Conservation (phyloP, 2,888 invertebrate genomes). For the Noctuana brunneofusca region DNA sequence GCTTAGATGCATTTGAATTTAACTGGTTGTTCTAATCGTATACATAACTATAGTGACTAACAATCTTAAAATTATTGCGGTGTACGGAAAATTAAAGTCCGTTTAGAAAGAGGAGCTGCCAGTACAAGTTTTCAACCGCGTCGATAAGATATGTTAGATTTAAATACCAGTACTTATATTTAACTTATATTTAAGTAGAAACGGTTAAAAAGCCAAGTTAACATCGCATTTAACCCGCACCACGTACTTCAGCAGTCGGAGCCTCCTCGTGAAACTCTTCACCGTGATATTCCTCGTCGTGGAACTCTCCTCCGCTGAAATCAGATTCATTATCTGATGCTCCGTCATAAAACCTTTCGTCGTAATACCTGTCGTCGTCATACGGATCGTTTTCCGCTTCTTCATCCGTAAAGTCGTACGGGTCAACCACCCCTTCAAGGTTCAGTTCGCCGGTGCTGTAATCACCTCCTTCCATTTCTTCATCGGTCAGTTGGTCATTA, state of each 20-base stretch:
- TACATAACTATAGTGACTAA: no score
- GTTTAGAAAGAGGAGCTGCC: background rate
- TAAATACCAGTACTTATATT: background rate
- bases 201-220: background rate
- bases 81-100: background rate
- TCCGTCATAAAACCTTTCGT: no score
- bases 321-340: background rate
- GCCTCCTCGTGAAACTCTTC: background rate
- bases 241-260: background rate
- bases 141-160: constrained; percentile 1
- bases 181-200: background rate
- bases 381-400: background rate
- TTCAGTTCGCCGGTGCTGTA: background rate
- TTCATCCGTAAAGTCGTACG: background rate
- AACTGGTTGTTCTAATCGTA: no score
- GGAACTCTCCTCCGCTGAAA: background rate
- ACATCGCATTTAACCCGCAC: constrained; percentile 1
- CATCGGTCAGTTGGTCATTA: background rate
- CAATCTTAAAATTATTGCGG: background rate
- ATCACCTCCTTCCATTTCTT: background rate
- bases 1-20: background rate
- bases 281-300: background rate
- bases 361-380: background rate
- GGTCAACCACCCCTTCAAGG: background rate
- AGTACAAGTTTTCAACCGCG: background rate